phyloP scores from a whole-genome alignment of 2,113 vertebrate genomes.

The Chloroceryle aenea region DNA sequence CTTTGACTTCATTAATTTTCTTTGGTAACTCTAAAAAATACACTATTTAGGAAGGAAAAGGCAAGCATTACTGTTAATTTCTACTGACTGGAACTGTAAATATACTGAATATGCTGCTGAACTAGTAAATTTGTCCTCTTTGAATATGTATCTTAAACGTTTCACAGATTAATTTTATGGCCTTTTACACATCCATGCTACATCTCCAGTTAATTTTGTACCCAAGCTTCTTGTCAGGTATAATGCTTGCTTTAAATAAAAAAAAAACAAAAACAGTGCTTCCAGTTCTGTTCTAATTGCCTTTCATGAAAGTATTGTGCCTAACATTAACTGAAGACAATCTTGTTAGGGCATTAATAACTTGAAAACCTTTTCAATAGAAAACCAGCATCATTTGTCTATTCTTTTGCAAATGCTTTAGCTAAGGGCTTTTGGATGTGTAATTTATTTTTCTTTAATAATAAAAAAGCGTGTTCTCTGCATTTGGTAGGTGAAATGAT shows the following conservation, averaged over 20 bases:
- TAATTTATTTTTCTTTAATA: neutral
- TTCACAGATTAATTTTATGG: neutral
- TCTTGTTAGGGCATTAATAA: neutral
- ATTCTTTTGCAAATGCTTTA: neutral
- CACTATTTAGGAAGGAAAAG: neutral
- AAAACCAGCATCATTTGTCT: neutral
- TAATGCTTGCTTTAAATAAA: neutral
- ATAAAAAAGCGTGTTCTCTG: neutral
- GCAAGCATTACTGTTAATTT: neutral
- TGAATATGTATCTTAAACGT: neutral
- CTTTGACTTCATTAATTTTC: neutral
- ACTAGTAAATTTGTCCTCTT: no score
- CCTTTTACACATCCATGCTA: neutral
- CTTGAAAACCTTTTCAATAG: neutral
- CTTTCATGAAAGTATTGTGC: neutral
- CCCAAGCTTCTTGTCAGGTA: neutral
- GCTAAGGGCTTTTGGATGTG: neutral
- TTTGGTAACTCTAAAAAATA: neutral
- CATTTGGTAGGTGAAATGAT: constrained; percentile 16
- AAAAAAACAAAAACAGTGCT: rapidly evolving
- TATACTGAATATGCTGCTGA: neutral
- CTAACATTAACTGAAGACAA: neutral
- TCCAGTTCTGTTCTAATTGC: neutral
- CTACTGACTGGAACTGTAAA: neutral
- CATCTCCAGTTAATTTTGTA: neutral